Evolutionary conservation across 2,113 vertebrate genomes (phyloP), one percentile per base, ranked within the genome.

Genomic region (Rhinoptilus africanus): DNA sequence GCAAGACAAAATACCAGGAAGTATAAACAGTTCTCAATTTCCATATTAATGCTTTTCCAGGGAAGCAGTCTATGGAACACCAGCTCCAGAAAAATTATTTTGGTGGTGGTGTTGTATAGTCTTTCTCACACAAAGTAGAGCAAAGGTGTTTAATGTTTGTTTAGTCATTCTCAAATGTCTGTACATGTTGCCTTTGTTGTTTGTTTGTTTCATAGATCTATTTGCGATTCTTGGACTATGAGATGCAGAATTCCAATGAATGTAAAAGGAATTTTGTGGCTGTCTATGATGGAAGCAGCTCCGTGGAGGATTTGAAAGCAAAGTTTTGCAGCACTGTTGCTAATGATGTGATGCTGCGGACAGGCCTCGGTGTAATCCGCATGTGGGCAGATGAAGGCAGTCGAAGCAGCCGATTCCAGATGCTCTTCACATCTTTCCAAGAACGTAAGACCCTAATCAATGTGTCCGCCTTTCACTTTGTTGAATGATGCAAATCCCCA

Each of bases 311-410:
- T 95, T 96, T 99, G 95, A 99, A 99, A 96, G 99, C 98, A 10
- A 99, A 99, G 95, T 99, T 99, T 97, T 99, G 99, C 97, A 99
- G 99, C 98, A 99, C 99, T 0, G 99, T 99, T 97, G 99, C 99
- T 72, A 99, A 99, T 5, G 99, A 99, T 67, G 98, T 99, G 80
- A 99, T 99, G 99, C 98, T 99, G 74, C 98, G 99, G 56, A 99
- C 99, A 2, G 99, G 99, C 3, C 98, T 99, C 15, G 99, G 99
- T 24, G 99, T 99, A 48, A 98, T 99, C 94, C 99, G 99, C 72
- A 99, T 99, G 99, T 99, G 99, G 99, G 99, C 99, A 3, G 99
- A 99, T 12, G 99, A 99, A 97, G 98, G 99, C 85, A 99, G 99
- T 72, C 98, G 99, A 20, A 99, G 96, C 96, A 99, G 99, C 93